These are phyloP conservation scores for Tympanuchus pallidicinctus DNA, from an alignment of 2,113 vertebrate species.

Conservation along the genomic window DNA sequence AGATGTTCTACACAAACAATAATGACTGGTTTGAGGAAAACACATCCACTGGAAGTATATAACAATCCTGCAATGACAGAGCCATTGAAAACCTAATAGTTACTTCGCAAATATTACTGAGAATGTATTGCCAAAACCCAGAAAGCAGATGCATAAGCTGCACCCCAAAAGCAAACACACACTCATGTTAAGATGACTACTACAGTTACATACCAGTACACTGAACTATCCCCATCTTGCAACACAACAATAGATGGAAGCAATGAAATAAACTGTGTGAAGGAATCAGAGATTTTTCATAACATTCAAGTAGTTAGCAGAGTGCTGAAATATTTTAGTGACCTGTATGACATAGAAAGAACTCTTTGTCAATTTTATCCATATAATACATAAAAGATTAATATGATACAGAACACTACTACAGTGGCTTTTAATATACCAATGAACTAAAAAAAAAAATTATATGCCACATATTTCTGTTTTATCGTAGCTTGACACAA, in stretches of 20 bases:
- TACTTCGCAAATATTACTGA: not conserved
- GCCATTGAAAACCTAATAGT: not conserved
- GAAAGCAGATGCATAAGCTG: not conserved
- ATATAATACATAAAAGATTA: not conserved
- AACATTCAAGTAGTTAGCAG: not conserved
- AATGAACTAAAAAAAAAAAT: not conserved
- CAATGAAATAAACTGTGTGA: not conserved
- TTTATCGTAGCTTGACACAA: not conserved
- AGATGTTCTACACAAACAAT: not conserved
- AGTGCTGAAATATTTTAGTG: not conserved
- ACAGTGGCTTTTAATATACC: not conserved
- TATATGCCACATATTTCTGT: not conserved
- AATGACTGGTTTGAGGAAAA: not conserved
- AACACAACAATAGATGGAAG: not conserved
- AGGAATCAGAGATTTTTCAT: not conserved
- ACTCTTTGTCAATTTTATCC: not conserved
- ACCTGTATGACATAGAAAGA: not conserved
- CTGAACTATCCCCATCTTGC: not conserved
- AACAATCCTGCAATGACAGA: not conserved
- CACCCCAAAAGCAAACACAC: not conserved
- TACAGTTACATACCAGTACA: not conserved
- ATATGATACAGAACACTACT: not conserved
- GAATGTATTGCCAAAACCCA: not conserved
- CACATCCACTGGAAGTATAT: not conserved
- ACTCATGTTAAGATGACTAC: not conserved